Evolutionary conservation across 1,140 invertebrate genomes (phyloP), one percentile per base, ranked within the genome.

Genomic region (Drosophila pandora): DNA sequence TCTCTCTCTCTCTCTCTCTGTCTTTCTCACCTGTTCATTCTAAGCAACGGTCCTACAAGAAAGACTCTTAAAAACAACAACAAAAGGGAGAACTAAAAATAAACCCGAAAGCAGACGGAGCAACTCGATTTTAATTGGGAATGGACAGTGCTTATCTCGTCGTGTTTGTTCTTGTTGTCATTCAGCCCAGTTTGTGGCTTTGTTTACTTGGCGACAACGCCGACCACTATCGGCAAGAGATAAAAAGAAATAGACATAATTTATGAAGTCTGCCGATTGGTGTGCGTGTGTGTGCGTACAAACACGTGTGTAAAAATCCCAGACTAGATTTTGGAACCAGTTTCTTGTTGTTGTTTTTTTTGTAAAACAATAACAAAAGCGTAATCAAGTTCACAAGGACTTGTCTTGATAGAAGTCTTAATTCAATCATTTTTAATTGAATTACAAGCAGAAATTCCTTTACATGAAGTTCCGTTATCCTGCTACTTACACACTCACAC

Each of bases 131-230:
- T 12, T 6, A 21, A 22, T 47, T 47, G 43, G 43, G 43, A 22
- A 47, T 22, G 21, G 43, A 22, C 43, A 47, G 43, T 3, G 13
- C 43, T 47, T 47, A 47, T 47, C 43, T 10, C 7, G 41, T 43
- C 13, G 1, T 47, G 13, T 6, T 21, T 28, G 25, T 28, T 28
- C 25, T 28, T 28, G 3, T 28, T 28, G 4, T 47, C 10, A n/a
- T 9, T 13, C 21, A 10, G 21, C 8, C 21, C 43, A 10, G 2
- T 47, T 47, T n/a, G 13, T 1, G 13, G 39, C 9, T 47, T 47
- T 47, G 43, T 47, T 47, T 47, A 47, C 43, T 47, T 23, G 43
- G 43, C 21, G 43, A 47, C 43, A 47, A 22, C 41, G 25, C 5
- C 25, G 25, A 28, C 25, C 5, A 6, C 25, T 6, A 28, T 28